phyloP scores from a whole-genome alignment of 2,888 invertebrate genomes.

The Quadroppia sp. region DNA sequence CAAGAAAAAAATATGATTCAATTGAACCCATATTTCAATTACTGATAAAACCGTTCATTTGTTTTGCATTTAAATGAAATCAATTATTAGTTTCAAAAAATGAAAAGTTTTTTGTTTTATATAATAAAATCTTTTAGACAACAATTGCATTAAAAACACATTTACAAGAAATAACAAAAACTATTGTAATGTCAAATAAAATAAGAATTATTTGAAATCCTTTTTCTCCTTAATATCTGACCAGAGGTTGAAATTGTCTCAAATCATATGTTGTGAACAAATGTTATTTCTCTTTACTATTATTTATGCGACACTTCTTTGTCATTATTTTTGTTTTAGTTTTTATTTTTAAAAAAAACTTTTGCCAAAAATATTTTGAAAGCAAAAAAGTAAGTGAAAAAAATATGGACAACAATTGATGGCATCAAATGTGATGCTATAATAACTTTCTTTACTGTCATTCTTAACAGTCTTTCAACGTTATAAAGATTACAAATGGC shows the following conservation, averaged over 20 bases:
- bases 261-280: background rate
- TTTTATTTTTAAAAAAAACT: background rate
- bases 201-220: too few relatives aligned
- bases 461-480: background rate
- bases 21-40: too few relatives aligned
- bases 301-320: constrained; percentile 12
- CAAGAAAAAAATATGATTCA: too few relatives aligned
- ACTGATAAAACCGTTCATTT: too few relatives aligned
- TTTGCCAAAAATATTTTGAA: background rate
- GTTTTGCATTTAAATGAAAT: too few relatives aligned
- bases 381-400: background rate
- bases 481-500: constrained; percentile 4
- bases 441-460: constrained; percentile 9
- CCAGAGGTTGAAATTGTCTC: background rate
- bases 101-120: too few relatives aligned
- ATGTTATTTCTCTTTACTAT: background rate
- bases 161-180: too few relatives aligned
- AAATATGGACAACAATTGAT: background rate
- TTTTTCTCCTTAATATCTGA: too few relatives aligned
- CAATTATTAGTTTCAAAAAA: too few relatives aligned
- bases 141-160: too few relatives aligned
- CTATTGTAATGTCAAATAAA: too few relatives aligned
- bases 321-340: background rate
- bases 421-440: background rate
- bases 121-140: too few relatives aligned